Evolutionary conservation across 2,113 vertebrate genomes (phyloP).

Genomic region (Isurus oxyrinchus): DNA sequence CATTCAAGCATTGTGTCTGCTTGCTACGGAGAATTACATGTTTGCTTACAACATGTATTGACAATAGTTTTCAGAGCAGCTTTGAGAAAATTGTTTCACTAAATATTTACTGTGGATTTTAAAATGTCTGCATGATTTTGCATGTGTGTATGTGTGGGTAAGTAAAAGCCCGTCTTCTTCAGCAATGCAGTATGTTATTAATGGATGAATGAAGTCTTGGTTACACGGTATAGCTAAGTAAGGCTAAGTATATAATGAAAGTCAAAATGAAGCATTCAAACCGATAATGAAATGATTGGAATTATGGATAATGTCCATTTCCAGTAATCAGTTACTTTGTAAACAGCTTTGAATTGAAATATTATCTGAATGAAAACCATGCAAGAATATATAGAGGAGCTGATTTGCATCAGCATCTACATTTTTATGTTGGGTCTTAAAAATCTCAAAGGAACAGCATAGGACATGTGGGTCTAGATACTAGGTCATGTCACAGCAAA

Average conservation of each 20-base stretch:
- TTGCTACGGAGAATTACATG: neutral
- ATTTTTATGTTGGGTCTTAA: neutral
- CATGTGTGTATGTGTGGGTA: neutral
- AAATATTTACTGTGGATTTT: neutral
- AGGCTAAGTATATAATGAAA: neutral
- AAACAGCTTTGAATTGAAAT: neutral
- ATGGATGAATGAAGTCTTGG: neutral
- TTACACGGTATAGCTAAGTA: neutral
- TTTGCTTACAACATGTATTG: no score
- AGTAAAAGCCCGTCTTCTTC: neutral
- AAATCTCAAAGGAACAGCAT: neutral
- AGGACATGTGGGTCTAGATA: neutral
- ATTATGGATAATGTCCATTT: neutral
- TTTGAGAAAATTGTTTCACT: neutral
- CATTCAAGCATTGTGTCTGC: neutral
- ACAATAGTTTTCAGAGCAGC: neutral
- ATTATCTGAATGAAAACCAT: neutral
- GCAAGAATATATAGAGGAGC: neutral
- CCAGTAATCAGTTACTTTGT: neutral
- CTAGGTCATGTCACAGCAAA: neutral
- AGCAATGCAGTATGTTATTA: neutral
- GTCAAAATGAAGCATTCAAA: neutral
- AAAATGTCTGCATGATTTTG: neutral
- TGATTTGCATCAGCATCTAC: neutral
- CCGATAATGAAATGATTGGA: neutral